Base-by-base conservation (phyloP, 2,113 vertebrate species). In the Gopherus flavomarginatus region DNA sequence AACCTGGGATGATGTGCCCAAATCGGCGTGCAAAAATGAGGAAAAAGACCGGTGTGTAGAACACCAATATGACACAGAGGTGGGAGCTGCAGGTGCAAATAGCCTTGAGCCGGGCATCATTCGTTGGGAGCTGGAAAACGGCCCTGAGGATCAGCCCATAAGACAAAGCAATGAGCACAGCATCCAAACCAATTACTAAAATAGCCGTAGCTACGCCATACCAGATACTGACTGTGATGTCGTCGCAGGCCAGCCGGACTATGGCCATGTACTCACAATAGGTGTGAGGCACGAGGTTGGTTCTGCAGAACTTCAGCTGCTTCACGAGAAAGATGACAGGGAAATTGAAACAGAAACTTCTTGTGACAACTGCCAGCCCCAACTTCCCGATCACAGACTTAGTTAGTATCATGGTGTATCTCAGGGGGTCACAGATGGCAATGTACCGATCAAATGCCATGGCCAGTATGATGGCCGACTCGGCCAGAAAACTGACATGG, bases 321-420 rank as follows among this genome's bases (percentile, higher is more conserved):
- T 95, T 72, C 53, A 97, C 89, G 42, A 98, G 94, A 89, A 97
- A 93, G 42, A 97, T 90, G 42, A 97, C 90, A 1, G 92, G 96
- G 29, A 93, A 95, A 47, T 94, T 81, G 75, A 97, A 12, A 44
- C 91, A 7, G 5, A 92, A 3, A 49, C 78, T 24, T 5, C 97
- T 96, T 69, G 54, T 56, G 54, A 56, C 7, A 24, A 56, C 54
- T 24, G 21, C 54, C 21, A 56, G 22, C 19, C 54, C 35, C 44
- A 95, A 29, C 22, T 93, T 88, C 79, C 86, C 47, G 11, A 56
- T 47, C 10, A 86, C 38, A 2, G 95, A 27, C 42, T 89, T 96
- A 56, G 84, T 56, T 24, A 56, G 54, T 21, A 9, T 1, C 1
- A 3, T 1, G 2, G 54, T 56, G 21, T 54, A 54, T 54, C 53